Conservation (phyloP, 1,140 invertebrate species). For the Magallana angulata region DNA sequence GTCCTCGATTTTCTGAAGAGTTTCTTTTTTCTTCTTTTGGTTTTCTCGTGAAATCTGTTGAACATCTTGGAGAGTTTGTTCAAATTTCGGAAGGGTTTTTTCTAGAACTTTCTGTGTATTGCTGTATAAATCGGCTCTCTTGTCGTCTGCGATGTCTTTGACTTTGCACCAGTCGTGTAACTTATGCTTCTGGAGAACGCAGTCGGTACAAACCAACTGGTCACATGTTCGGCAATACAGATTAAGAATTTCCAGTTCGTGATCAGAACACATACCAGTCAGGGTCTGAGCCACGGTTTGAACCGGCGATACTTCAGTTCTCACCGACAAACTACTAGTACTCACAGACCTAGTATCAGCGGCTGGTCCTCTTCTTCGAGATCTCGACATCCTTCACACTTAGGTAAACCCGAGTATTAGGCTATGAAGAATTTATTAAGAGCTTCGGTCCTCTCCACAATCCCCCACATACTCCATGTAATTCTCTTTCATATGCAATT, state of each 20-base stretch:
- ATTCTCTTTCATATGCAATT: too few relatives aligned
- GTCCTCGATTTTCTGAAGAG: slow-evolving; percentile 19
- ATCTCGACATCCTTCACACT: too few relatives aligned
- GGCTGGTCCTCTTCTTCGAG: too few relatives aligned
- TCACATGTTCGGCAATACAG: slow-evolving; percentile 21
- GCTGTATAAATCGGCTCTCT: not conserved
- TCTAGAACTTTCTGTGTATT: not conserved
- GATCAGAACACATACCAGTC: slow-evolving; percentile 12
- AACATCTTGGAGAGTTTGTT: not conserved
- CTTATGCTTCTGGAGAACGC: slow-evolving; percentile 32
- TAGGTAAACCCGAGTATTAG: too few relatives aligned
- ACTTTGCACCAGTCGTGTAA: slow-evolving; percentile 33
- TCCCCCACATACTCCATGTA: too few relatives aligned
- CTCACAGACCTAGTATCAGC: too few relatives aligned
- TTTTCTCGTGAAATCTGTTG: not conserved
- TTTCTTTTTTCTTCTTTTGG: slow-evolving; percentile 7
- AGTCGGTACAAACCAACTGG: slow-evolving; percentile 11
- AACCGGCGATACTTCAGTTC: too few relatives aligned
- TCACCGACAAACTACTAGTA: too few relatives aligned
- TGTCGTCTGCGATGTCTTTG: not conserved
- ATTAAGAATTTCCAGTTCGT: not conserved
- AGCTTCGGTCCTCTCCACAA: too few relatives aligned
- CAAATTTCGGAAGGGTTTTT: slow-evolving; percentile 1
- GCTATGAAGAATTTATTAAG: too few relatives aligned
- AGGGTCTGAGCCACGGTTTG: too few relatives aligned